These are phyloP conservation scores for Brachyistius frenatus DNA, from an alignment of 2,113 vertebrate genomes.

Conservation along the genomic window DNA sequence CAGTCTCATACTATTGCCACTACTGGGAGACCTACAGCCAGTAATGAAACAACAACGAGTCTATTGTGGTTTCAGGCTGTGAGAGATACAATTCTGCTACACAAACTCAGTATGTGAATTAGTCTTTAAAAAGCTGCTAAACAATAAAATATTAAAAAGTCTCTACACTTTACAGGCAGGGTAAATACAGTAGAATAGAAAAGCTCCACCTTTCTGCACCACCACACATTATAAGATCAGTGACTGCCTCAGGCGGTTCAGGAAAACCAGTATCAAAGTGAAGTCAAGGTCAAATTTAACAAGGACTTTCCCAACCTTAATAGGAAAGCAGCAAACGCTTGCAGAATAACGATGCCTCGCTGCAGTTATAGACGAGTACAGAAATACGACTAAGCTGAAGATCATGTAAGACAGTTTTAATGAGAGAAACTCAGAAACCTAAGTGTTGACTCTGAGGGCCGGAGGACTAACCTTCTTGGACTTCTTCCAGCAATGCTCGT, in stretches of 20 bases:
- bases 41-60: slow-evolving; percentile 6
- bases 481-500: slow-evolving; percentile 32
- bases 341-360: too few relatives aligned
- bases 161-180: not conserved
- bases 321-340: too few relatives aligned
- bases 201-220: too few relatives aligned
- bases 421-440: not conserved
- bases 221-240: too few relatives aligned
- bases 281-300: too few relatives aligned
- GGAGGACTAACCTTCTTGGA: slow-evolving; percentile 23
- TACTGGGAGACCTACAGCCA: slow-evolving; percentile 55
- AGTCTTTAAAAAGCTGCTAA: not conserved
- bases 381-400: not conserved
- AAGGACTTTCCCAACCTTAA: too few relatives aligned
- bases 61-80: not conserved
- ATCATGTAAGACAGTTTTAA: slow-evolving; percentile 3
- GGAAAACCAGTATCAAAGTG: too few relatives aligned
- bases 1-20: slow-evolving; percentile 45
- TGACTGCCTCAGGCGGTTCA: too few relatives aligned
- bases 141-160: not conserved
- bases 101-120: not conserved
- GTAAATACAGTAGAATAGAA: too few relatives aligned
- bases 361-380: too few relatives aligned
- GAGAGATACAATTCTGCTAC: too few relatives aligned
- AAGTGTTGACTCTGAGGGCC: not conserved